Evolutionary conservation across 2,113 vertebrate genomes (phyloP).

Genomic region (Craseonycteris thonglongyai): DNA sequence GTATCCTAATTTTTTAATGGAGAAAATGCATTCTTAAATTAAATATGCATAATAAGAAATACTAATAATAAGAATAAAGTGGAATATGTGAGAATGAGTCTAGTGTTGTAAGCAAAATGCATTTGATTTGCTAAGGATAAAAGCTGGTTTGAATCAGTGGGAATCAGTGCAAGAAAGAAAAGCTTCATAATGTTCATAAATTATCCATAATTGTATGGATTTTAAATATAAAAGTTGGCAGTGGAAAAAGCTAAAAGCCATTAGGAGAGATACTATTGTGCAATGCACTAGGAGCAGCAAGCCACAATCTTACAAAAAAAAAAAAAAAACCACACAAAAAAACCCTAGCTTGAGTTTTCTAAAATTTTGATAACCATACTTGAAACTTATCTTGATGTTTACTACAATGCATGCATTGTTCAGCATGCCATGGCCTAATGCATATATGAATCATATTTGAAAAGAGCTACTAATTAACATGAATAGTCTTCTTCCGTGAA

Average conservation of each 20-base stretch:
- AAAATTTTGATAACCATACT: slow-evolving; percentile 88
- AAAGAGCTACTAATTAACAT: slow-evolving; percentile 96
- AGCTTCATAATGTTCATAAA: slow-evolving; percentile 91
- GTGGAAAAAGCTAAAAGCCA: slow-evolving; percentile 96
- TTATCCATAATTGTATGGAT: slow-evolving; percentile 93
- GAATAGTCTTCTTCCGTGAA: slow-evolving; percentile 91
- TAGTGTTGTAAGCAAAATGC: slow-evolving; percentile 80
- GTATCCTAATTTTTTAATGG: slow-evolving; percentile 89
- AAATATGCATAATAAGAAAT: slow-evolving; percentile 87
- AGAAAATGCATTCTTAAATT: slow-evolving; percentile 88
- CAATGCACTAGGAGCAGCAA: slow-evolving; percentile 77
- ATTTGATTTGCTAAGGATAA: slow-evolving; percentile 79
- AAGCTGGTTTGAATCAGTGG: slow-evolving; percentile 78
- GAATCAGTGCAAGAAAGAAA: slow-evolving; percentile 83
- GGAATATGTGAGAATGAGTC: slow-evolving; percentile 79
- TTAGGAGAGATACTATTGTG: slow-evolving; percentile 89
- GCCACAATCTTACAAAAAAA: slow-evolving; percentile 85
- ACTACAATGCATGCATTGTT: slow-evolving; percentile 86
- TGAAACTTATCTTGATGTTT: slow-evolving; percentile 85
- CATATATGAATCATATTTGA: slow-evolving; percentile 89
- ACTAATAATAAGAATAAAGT: slow-evolving; percentile 87
- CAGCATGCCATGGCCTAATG: slow-evolving; percentile 88
- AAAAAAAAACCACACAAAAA: slow-evolving; percentile 29
- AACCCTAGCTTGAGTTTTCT: slow-evolving; percentile 81
- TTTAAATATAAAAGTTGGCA: slow-evolving; percentile 89